These are phyloP conservation scores for Nematopogon swammerdamellus DNA, from an alignment of 2,888 invertebrate genomes.

Conservation along the genomic window DNA sequence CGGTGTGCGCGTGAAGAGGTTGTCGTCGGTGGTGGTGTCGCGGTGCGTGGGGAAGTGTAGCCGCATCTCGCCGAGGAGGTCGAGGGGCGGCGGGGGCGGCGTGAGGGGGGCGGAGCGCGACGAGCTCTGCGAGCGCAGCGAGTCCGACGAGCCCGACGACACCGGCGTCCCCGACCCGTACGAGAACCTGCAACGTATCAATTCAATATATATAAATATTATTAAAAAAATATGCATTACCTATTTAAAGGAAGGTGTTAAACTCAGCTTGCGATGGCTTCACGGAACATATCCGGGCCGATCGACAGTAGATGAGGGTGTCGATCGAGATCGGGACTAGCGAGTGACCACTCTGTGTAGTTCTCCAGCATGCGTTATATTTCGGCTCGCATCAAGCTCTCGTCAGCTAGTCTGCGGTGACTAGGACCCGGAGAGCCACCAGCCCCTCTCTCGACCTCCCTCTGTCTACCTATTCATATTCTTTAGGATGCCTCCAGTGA, in stretches of 20 bases:
- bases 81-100: conserved; percentile 29
- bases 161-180: conserved; percentile 43
- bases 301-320: no score
- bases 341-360: no score
- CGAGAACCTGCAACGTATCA: conserved; percentile 35
- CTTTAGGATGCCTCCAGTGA: no score
- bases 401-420: no score
- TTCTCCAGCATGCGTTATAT: no score
- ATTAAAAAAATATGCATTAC: conserved; percentile 8
- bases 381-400: no score
- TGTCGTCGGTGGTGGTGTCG: conserved; percentile 20
- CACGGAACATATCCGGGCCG: no score
- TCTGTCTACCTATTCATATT: neutral
- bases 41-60: conserved; percentile 21
- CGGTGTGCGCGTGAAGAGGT: conserved; percentile 22
- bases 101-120: conserved; percentile 22
- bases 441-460: neutral
- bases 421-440: no score
- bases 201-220: conserved; percentile 6
- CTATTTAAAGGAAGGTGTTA: conserved; percentile 4
- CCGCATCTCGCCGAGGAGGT: conserved; percentile 44
- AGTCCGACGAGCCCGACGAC: conserved; percentile 38
- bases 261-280: no score
- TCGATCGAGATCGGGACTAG: no score
- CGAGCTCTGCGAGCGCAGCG: conserved; percentile 19